A percentile compares a stretch with the other conserved stretches of the same genome.
Conservation (phyloP, 2,113 vertebrate species). For the Mormoops blainvillei region DNA sequence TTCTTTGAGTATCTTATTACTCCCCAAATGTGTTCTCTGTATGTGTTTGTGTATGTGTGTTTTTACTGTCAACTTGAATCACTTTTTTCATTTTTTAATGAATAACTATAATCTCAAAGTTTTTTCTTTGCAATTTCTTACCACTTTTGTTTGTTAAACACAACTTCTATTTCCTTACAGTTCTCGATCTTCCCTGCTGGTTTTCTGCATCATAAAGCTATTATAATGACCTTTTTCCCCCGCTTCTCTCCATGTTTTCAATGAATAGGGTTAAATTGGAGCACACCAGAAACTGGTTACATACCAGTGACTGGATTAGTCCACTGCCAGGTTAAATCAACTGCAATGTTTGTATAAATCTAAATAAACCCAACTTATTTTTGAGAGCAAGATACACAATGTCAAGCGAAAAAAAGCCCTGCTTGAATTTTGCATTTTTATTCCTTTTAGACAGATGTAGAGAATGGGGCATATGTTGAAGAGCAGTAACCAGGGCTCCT, state of each 20-base stretch:
- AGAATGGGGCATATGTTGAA: background rate
- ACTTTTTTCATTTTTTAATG: constrained; percentile 1
- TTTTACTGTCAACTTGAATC: constrained; percentile 39
- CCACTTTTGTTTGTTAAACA: constrained; percentile 18
- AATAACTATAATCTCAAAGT: constrained; percentile 5
- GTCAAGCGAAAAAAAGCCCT: background rate
- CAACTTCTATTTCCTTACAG: background rate
- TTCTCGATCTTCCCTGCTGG: background rate
- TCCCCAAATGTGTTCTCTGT: background rate
- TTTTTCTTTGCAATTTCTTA: constrained; percentile 9
- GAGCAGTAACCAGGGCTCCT: background rate
- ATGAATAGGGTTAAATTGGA: background rate
- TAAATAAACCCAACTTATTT: background rate
- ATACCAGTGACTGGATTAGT: background rate
- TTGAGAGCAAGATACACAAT: background rate
- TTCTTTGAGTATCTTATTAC: constrained; percentile 5
- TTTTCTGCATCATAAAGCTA: constrained; percentile 5
- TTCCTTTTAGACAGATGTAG: constrained; percentile 17
- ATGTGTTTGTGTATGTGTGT: background rate
- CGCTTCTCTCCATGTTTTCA: background rate
- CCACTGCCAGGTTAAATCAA: background rate
- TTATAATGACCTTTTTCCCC: background rate
- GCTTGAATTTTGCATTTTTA: background rate
- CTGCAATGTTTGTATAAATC: background rate
- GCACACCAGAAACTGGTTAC: background rate